Conservation (phyloP, 1,140 invertebrate genomes). For the Calosoma granatense region DNA sequence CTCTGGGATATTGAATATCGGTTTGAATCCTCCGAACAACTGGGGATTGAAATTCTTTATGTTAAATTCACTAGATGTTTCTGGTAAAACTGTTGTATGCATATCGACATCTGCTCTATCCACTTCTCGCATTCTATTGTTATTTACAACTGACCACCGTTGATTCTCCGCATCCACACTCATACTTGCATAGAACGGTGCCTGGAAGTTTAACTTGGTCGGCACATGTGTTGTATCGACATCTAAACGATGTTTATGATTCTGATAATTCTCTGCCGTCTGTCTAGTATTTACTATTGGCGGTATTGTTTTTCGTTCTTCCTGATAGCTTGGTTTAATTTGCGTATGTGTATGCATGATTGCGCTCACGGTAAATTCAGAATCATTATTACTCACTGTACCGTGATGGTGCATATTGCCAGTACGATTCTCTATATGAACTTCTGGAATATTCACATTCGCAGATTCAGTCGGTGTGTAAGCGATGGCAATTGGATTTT, state of each 20-base stretch:
- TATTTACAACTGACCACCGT: slow-evolving; percentile 52
- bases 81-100: slow-evolving; percentile 29
- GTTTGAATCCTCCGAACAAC: slow-evolving; percentile 56
- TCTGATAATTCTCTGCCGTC: slow-evolving; percentile 4
- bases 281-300: not conserved
- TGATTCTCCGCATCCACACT: slow-evolving; percentile 43
- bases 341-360: slow-evolving; percentile 31
- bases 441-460: slow-evolving; percentile 34
- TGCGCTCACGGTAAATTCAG: slow-evolving; percentile 33
- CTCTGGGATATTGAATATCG: slow-evolving; percentile 40
- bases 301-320: slow-evolving; percentile 12
- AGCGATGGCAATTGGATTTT: slow-evolving; percentile 41
- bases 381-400: slow-evolving; percentile 21
- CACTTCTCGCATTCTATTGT: slow-evolving; percentile 20
- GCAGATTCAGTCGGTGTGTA: slow-evolving; percentile 39
- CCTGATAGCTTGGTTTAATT: slow-evolving; percentile 18
- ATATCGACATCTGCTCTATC: slow-evolving; percentile 24
- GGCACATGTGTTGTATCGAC: slow-evolving; percentile 12
- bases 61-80: slow-evolving; percentile 40
- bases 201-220: slow-evolving; percentile 45
- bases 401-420: slow-evolving; percentile 15
- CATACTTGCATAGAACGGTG: slow-evolving; percentile 56
- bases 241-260: slow-evolving; percentile 10
- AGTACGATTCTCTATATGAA: slow-evolving; percentile 21
- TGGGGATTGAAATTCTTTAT: slow-evolving; percentile 58